Conservation (phyloP, 2,797 vertebrate genomes). For the Triplophysa yarkandensis region DNA sequence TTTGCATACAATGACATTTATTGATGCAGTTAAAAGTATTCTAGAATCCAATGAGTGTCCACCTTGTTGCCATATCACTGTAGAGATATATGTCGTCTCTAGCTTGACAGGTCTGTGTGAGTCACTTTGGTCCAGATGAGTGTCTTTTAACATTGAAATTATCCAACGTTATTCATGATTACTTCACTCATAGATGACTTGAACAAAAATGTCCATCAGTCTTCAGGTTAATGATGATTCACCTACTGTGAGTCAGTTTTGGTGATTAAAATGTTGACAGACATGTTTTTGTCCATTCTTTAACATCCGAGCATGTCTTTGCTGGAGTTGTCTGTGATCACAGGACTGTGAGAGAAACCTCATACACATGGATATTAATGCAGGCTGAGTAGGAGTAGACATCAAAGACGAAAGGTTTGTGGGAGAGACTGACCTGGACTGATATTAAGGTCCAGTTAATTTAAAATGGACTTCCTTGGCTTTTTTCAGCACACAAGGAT, state of each 20-base stretch:
- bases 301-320: slow-evolving; percentile 8
- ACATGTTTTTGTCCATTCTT: slow-evolving; percentile 2
- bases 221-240: slow-evolving; percentile 1
- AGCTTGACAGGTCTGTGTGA: background rate
- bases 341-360: slow-evolving; percentile 44
- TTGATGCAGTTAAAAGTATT: no score
- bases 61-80: background rate
- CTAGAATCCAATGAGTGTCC: no score
- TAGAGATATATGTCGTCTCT: background rate
- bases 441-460: slow-evolving; percentile 35
- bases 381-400: slow-evolving; percentile 30
- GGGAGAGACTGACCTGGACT: slow-evolving; percentile 18
- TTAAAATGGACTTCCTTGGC: slow-evolving; percentile 30
- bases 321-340: slow-evolving; percentile 19
- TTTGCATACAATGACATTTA: no score
- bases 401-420: slow-evolving; percentile 45
- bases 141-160: no score
- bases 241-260: slow-evolving; percentile 1
- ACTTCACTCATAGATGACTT: background rate
- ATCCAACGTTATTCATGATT: no score
- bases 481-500: slow-evolving; percentile 18
- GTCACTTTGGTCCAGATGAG: slow-evolving; percentile 17
- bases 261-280: slow-evolving; percentile 2
- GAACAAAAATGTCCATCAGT: background rate
- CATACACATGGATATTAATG: slow-evolving; percentile 40